Evolutionary conservation across 2,888 invertebrate species (phyloP), one percentile per base, ranked within the genome.

Genomic region (Nematopogon swammerdamellus): DNA sequence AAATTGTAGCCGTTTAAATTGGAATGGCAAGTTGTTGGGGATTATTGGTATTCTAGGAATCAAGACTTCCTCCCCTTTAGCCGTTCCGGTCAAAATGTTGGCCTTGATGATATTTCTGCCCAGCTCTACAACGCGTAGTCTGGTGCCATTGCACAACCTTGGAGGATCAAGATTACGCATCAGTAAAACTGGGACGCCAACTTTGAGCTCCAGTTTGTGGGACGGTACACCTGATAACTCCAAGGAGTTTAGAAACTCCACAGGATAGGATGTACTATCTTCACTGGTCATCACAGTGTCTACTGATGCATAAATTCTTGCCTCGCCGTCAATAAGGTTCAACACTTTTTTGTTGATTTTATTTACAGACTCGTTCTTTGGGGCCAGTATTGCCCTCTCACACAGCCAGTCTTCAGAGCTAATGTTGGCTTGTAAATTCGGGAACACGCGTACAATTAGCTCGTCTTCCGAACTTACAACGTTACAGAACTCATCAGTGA

Each of bases 11-110:
- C 43, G 43, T 43, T 43, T 43, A 43, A 43, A 50, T 19, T 50
- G 11, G 29, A 50, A 50, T 43, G 58, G 58, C 29, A 60, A 55
- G 47, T 60, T 55, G 11, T 51, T 59, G 30, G 57, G 58, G 46
- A 59, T 59, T 17, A 59, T 57, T 49, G 58, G 58, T 30, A 60
- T 60, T 19, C 59, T 57, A 6, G 58, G 59, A 46, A 59, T 59
- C 42, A 60, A 47, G 44, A 60, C 58, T 48, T 50, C 53, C 18
- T 57, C 56, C 53, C 57, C 58, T 36, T 58, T 57, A 25, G 55
- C 56, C 50, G 45, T 52, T 50, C 59, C 60, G 19, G 57, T 57
- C 25, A 60, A 45, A 29, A 59, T 59, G 18, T 53, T 58, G 6
- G 57, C 59, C 48, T 56, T 51, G 43, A 60, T 49, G 16, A 57